Evolutionary conservation across 2,888 invertebrate genomes (phyloP).

Genomic region (Calliscelio sp.): DNA sequence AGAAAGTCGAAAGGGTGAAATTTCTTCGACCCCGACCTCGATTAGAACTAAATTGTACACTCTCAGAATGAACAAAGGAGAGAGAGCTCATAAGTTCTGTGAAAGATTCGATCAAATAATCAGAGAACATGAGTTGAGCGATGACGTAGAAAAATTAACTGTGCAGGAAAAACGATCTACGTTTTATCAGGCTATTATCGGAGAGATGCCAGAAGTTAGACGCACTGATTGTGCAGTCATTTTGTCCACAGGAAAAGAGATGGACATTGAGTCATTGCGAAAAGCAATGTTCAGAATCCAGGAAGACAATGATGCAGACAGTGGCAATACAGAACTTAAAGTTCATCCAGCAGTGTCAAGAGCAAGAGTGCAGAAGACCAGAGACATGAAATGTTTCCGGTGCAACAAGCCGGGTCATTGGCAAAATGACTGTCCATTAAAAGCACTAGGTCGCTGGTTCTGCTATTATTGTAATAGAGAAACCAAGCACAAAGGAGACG

Average conservation of each 20-base stretch:
- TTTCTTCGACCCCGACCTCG: conserved; percentile 61
- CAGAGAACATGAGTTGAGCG: conserved; percentile 54
- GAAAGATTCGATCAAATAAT: conserved; percentile 65
- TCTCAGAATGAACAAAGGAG: conserved; percentile 30
- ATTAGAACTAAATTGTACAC: conserved; percentile 61
- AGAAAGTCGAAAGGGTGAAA: conserved; percentile 66
- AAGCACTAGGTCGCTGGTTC: conserved; percentile 30
- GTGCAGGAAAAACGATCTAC: conserved; percentile 58
- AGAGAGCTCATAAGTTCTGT: conserved; percentile 55
- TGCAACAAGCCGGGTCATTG: conserved; percentile 62
- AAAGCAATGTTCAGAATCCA: conserved; percentile 47
- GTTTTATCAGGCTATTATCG: conserved; percentile 69
- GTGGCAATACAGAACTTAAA: conserved; percentile 3
- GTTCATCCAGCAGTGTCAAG: neutral
- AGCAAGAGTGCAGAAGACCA: neutral
- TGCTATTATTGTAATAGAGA: conserved; percentile 44
- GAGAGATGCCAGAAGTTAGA: conserved; percentile 59
- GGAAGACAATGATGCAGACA: conserved; percentile 55
- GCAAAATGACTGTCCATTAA: conserved; percentile 42
- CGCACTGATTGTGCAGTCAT: conserved; percentile 59
- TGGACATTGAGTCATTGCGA: conserved; percentile 62
- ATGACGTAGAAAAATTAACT: conserved; percentile 48
- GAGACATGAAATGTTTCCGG: conserved; percentile 49
- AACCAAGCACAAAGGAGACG: conserved; percentile 43
- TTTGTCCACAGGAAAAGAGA: conserved; percentile 62